Evolutionary conservation across 2,888 invertebrate genomes (phyloP), one percentile per base, ranked within the genome.

Genomic region (Agrilus biguttatus): DNA sequence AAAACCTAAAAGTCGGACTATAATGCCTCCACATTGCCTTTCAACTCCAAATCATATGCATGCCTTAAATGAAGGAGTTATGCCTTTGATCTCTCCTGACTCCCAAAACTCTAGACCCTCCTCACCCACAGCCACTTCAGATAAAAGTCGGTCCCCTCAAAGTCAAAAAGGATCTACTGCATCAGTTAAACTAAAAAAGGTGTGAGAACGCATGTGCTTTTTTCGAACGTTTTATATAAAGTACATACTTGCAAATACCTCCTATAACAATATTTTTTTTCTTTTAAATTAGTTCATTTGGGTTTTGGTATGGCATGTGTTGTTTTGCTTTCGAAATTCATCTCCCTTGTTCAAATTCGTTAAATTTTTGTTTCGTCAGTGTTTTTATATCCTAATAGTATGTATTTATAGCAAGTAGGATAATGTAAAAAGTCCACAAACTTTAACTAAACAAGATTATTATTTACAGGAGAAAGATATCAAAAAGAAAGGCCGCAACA

Each of bases 401-500:
- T 21, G 21, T 21, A 21, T 21, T 21, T 21, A 10, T 28, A 28
- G 28, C 5, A 2, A 3, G 8, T 28, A 28, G 28, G 5, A 28
- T 28, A 10, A 28, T 10, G 10, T 28, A 28, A 28, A 28, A 28
- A 28, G 2, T 10, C 10, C 10, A 28, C 2, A 3, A 28, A 28
- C 28, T 28, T 2, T 10, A 28, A 28, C 10, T 28, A 28, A 28
- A 28, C 28, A 28, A 28, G 2, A 28, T 28, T 28, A 28, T 60
- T 58, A 51, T 58, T 64, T 77, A 51, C 77, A 87, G 86, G 85
- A 86, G 55, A 85, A 85, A 67, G 85, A 86, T 58, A 78, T 75
- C 47, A 87, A 87, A 68, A 87, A 87, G 73, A 88, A 87, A 67
- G 82, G 81, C 58, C 78, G 84, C 66, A 86, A 86, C 64, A 89